phyloP scores from a whole-genome alignment of 2,797 vertebrate genomes.

The Tragelaphus eurycerus region DNA sequence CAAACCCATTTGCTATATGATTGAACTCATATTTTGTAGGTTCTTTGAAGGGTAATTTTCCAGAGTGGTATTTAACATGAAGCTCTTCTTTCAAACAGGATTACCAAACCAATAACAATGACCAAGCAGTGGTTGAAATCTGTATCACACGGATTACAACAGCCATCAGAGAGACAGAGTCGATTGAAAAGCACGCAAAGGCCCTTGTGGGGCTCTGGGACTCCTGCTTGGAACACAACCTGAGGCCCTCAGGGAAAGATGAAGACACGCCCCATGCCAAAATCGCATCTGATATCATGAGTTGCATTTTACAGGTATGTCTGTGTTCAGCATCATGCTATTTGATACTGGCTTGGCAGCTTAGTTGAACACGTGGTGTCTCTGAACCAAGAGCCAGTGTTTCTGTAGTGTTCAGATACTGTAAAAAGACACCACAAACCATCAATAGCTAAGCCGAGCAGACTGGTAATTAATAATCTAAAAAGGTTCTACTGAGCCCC shows the following conservation, averaged over 20 bases:
- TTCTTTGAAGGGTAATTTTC: background rate
- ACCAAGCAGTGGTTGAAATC: slow-evolving; percentile 98
- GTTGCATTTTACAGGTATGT: slow-evolving; percentile 95
- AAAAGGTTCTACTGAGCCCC: background rate
- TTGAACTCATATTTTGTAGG: background rate
- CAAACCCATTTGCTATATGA: background rate
- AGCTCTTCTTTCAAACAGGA: slow-evolving; percentile 83
- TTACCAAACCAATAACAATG: slow-evolving; percentile 95
- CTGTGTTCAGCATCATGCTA: background rate
- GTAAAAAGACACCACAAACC: background rate
- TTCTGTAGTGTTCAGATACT: background rate
- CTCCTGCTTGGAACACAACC: slow-evolving; percentile 94
- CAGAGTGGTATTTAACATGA: slow-evolving; percentile 1
- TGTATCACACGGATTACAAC: slow-evolving; percentile 96
- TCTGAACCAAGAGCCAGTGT: background rate
- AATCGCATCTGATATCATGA: slow-evolving; percentile 97
- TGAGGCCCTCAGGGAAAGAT: slow-evolving; percentile 88
- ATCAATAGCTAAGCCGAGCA: background rate
- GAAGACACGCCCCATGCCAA: slow-evolving; percentile 96
- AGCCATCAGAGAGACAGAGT: slow-evolving; percentile 92
- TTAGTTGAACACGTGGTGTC: background rate
- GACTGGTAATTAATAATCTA: background rate
- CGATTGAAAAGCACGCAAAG: slow-evolving; percentile 90
- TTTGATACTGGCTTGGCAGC: background rate
- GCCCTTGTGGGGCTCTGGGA: slow-evolving; percentile 96